These are phyloP conservation scores for Lottia scabra DNA, from an alignment of 2,888 invertebrate species.

Conservation along the genomic window DNA sequence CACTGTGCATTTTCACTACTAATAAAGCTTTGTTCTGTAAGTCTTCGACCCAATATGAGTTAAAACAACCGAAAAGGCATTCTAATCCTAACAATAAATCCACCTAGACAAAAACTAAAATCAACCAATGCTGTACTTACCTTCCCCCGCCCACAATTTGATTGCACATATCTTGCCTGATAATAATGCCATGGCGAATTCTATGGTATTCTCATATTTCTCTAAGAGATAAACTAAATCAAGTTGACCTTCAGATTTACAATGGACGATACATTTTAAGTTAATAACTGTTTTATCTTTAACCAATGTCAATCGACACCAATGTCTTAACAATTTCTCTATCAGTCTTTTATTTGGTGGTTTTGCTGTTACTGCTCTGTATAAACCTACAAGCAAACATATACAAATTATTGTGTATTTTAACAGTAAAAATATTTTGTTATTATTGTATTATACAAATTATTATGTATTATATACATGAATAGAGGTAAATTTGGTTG, in stretches of 20 bases:
- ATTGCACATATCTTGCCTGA: slow-evolving; percentile 39
- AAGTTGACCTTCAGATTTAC: slow-evolving; percentile 35
- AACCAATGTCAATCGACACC: slow-evolving; percentile 48
- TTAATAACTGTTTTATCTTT: slow-evolving; percentile 32
- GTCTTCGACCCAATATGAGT: no score
- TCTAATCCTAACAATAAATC: not conserved
- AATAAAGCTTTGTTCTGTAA: no score
- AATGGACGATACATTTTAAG: slow-evolving; percentile 35
- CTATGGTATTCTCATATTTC: slow-evolving; percentile 53
- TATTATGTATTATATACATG: no score
- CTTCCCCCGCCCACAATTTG: slow-evolving; percentile 15
- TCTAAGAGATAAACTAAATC: slow-evolving; percentile 41
- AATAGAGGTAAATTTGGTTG: no score
- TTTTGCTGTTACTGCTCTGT: slow-evolving; percentile 38
- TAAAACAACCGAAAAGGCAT: slow-evolving; percentile 8
- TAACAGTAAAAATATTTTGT: no score
- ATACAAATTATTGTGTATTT: no score
- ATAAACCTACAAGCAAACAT: slow-evolving; percentile 40
- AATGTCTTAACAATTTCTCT: slow-evolving; percentile 46
- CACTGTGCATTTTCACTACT: no score
- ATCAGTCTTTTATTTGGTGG: slow-evolving; percentile 39
- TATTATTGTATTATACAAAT: no score
- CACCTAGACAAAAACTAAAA: slow-evolving; percentile 12
- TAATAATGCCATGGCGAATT: slow-evolving; percentile 52
- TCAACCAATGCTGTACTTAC: slow-evolving; percentile 14